A percentile compares a stretch with the other conserved stretches of the same genome.
phyloP scores from a whole-genome alignment of 2,888 invertebrate genomes.

The Drosophila buzzatii region DNA sequence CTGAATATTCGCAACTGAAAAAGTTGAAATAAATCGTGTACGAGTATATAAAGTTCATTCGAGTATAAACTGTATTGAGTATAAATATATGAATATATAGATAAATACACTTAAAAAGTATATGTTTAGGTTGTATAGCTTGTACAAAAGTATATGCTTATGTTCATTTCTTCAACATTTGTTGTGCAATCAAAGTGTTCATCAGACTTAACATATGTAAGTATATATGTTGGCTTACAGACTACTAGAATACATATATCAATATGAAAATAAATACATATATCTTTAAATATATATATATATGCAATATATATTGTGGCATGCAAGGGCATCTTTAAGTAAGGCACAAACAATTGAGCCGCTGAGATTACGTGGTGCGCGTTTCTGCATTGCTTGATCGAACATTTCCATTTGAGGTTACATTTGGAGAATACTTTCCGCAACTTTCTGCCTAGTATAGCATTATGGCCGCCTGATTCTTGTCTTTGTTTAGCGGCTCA shows the following conservation, averaged over 20 bases:
- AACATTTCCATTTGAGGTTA: constrained; percentile 63
- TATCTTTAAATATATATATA: constrained; percentile 8
- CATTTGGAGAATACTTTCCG: constrained; percentile 33
- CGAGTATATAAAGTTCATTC: constrained; percentile 54
- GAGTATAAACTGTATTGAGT: constrained; percentile 52
- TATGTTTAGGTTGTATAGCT: constrained; percentile 24
- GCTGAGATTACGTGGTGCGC: constrained; percentile 62
- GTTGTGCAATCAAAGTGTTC: constrained; percentile 45
- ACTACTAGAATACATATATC: constrained; percentile 24
- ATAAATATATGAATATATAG: constrained; percentile 17
- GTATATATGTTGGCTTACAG: constrained; percentile 24
- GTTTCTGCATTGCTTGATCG: constrained; percentile 38
- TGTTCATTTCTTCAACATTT: constrained; percentile 26
- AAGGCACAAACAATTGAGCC: constrained; percentile 69
- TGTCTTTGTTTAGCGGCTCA: constrained; percentile 83
- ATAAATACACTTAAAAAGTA: constrained; percentile 16
- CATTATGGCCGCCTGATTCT: constrained; percentile 85
- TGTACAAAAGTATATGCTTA: constrained; percentile 20
- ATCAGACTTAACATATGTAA: constrained; percentile 38
- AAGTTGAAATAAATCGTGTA: constrained; percentile 38
- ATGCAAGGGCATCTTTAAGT: constrained; percentile 62
- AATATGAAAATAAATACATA: background rate
- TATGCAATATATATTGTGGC: constrained; percentile 55
- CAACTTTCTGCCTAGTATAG: constrained; percentile 75
- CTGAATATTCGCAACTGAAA: constrained; percentile 28